phyloP scores from a whole-genome alignment of 2,888 invertebrate species.

The Drosophila peninsularis region DNA sequence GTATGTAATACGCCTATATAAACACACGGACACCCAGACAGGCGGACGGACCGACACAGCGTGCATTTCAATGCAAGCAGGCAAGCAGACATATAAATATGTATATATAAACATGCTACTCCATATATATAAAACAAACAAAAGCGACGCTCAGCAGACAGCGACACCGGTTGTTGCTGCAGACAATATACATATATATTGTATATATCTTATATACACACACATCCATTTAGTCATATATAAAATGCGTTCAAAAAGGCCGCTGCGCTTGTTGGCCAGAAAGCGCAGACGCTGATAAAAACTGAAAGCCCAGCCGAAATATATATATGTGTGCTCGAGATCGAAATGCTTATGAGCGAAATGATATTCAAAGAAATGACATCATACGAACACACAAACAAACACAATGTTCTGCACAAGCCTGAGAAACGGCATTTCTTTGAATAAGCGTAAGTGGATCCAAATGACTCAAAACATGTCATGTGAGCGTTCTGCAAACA shows the following conservation, averaged over 20 bases:
- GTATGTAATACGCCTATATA: conserved; percentile 45
- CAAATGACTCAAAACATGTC: conserved; percentile 50
- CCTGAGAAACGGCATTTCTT: conserved; percentile 59
- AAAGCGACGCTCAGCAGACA: conserved; percentile 56
- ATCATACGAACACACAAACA: conserved; percentile 54
- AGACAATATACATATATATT: conserved; percentile 41
- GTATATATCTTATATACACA: conserved; percentile 2
- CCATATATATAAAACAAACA: conserved; percentile 64
- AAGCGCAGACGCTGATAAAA: conserved; percentile 59
- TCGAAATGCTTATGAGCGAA: conserved; percentile 36
- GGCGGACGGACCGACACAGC: conserved; percentile 1
- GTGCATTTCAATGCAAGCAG: conserved; percentile 47
- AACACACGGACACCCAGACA: conserved; percentile 1
- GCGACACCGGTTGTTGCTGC: conserved; percentile 70
- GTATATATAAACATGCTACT: conserved; percentile 33
- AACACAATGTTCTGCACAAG: conserved; percentile 49
- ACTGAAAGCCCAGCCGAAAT: conserved; percentile 28
- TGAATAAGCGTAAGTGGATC: conserved; percentile 24
- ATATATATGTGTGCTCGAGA: conserved; percentile 5
- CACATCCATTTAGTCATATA: conserved; percentile 49
- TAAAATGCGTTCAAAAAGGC: conserved; percentile 74
- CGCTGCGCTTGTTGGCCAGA: conserved; percentile 56
- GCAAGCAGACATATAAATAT: conserved; percentile 8
- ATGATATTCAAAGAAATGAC: conserved; percentile 57
- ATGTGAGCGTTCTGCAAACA: conserved; percentile 23